Evolutionary conservation across 2,797 vertebrate genomes (phyloP), one percentile per base, ranked within the genome.

Genomic region (Spondyliosoma cantharus): DNA sequence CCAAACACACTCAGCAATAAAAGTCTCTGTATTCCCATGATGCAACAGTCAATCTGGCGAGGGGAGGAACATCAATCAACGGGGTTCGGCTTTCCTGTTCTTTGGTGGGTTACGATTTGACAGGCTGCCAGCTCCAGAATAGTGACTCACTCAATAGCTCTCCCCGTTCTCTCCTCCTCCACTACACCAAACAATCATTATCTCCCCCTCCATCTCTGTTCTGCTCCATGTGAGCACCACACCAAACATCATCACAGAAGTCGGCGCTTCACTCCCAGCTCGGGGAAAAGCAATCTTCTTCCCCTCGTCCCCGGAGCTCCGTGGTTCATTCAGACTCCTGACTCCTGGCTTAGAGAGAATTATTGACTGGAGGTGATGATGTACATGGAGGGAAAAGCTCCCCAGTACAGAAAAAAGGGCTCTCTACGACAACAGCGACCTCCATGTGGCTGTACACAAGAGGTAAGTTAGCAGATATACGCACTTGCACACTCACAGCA

Each of bases 171-270:
- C 75, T 77, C 86, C 82, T 87, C 78, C 86, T 83, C 86, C 60
- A 61, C 90, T 71, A 80, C 70, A 75, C 82, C 89, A 90, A 89
- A 92, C 88, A 92, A 86, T 92, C 84, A 90, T 92, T 87, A 91
- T 86, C 85, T 83, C 63, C 70, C 78, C 29, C 29, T 5, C 76
- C 78, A 85, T 86, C 71, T 74, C 67, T 61, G 80, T 83, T 89
- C 86, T 67, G 78, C 82, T 89, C 82, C 74, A 71, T 59, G 85
- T 60, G 85, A 82, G 86, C 82, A 68, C 83, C 66, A 75, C 71
- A 43, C 71, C 7, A 62, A 89, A 86, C 89, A 87, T 86, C 87
- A 83, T 89, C 90, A 80, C 81, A 78, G 63, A 81, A 85, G 80
- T 80, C 82, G 37, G 53, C 42, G 58, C 81, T 71, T 49, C 2